Evolutionary conservation across 2,797 vertebrate genomes (phyloP).

Genomic region (Alcedo atthis): DNA sequence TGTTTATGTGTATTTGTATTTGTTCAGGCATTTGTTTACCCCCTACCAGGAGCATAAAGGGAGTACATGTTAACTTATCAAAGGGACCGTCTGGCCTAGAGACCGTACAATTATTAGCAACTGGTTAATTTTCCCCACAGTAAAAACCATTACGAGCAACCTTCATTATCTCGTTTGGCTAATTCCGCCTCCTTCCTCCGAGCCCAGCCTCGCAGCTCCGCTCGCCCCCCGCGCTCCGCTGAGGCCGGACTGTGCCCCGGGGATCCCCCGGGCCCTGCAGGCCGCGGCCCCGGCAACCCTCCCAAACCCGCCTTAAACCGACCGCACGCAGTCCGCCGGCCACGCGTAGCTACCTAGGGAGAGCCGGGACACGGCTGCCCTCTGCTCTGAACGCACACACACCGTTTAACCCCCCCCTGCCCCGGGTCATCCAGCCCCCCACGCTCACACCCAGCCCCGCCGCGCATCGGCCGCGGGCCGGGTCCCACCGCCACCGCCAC

Average conservation of each 20-base stretch:
- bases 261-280: not conserved
- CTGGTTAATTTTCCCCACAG: conserved; percentile 78
- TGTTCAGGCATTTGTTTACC: conserved; percentile 78
- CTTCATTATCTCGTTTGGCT: conserved; percentile 64
- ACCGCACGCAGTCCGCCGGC: accelerated
- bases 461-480: not conserved
- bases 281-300: too few species aligned
- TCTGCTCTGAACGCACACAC: not conserved
- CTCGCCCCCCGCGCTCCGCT: not conserved
- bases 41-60: conserved; percentile 76
- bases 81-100: conserved; percentile 74
- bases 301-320: not conserved
- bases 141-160: conserved; percentile 66
- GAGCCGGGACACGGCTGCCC: not conserved
- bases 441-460: too few species aligned
- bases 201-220: not conserved
- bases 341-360: accelerated
- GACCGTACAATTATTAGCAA: conserved; percentile 78
- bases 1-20: conserved; percentile 78
- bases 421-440: too few species aligned
- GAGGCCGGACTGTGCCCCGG: not conserved
- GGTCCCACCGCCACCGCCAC: not conserved
- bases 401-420: too few species aligned
- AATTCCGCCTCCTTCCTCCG: conserved; percentile 25
- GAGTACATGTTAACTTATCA: conserved; percentile 80